Evolutionary conservation across 2,888 invertebrate genomes (phyloP), one percentile per base, ranked within the genome.

Genomic region (Pammene aurita): DNA sequence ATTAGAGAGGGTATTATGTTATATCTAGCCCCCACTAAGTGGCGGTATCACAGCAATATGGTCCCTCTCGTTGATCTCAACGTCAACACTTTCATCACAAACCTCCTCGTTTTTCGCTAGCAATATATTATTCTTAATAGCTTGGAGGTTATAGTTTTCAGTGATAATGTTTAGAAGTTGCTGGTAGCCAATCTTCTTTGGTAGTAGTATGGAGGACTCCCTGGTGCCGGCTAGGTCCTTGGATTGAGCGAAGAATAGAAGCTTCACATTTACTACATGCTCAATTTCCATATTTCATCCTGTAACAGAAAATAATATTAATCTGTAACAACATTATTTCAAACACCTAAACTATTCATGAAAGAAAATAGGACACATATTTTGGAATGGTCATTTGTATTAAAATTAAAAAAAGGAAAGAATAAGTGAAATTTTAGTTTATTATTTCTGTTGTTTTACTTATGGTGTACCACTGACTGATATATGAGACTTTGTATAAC

Each of bases 11-110:
- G 26, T 26, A 26, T 2, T 26, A 26, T 26, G 2, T 26, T 26
- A 48, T 56, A 14, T 41, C 92, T 94, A 96, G 78, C 98, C 98
- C 78, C 98, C 98, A 89, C 98, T 98, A 62, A 99, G 93, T 0
- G 98, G 98, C 64, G 98, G 98, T 81, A 99, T 98, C 13, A 98
- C 94, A 72, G 98, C 98, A 72, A 98, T 94, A 85, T 95, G 96
- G 92, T 98, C 98, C 72, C 94, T 95, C 35, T 94, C 91, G 48
- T 93, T 93, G 7, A 97, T 86, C 26, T 89, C 82, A 48, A 96
- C 85, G 50, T 88, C 84, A 46, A 89, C 84, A 44, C 93, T 89
- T 1, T 93, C 89, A 66, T 92, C 87, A 72, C 96, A 93, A 76
- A 97, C 97, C 74, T 95, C 95, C 81, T 98, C 96, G 91, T 98